Conservation (phyloP, 1,140 invertebrate species). For the Achroia grisella region DNA sequence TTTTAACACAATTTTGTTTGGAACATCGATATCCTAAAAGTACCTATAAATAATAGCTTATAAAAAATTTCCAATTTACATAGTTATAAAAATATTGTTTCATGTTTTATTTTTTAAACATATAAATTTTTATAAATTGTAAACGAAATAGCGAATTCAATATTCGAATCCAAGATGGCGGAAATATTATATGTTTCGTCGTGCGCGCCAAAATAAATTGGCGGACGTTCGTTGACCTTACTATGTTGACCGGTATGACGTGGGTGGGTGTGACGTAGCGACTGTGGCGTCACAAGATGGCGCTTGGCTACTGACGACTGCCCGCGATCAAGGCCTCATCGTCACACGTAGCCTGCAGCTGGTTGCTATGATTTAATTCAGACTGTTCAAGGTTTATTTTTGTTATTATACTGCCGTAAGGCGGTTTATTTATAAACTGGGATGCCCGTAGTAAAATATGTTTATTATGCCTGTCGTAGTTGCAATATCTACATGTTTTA, state of each 20-base stretch:
- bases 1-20: slow-evolving; percentile 1
- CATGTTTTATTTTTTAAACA: too few species aligned
- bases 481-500: too few species aligned
- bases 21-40: too few species aligned
- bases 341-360: slow-evolving; percentile 26
- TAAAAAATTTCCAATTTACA: neutral
- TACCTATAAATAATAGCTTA: neutral
- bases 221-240: slow-evolving; percentile 63
- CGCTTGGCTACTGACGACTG: neutral
- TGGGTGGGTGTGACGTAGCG: slow-evolving; percentile 8
- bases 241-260: slow-evolving; percentile 31
- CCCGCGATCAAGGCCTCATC: slow-evolving; percentile 3
- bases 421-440: too few species aligned
- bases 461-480: too few species aligned
- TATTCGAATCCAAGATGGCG: slow-evolving; percentile 44
- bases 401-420: slow-evolving; percentile 9
- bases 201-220: slow-evolving; percentile 55
- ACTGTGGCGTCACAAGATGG: slow-evolving; percentile 25
- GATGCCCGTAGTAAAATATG: too few species aligned
- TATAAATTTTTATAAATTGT: neutral
- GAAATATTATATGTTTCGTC: slow-evolving; percentile 15
- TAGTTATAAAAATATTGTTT: too few species aligned
- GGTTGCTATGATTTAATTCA: slow-evolving; percentile 45
- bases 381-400: slow-evolving; percentile 55
- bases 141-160: slow-evolving; percentile 10